A percentile compares a stretch with the other conserved stretches of the same genome.
phyloP scores from a whole-genome alignment of 1,140 invertebrate genomes.

The Halesus radiatus region DNA sequence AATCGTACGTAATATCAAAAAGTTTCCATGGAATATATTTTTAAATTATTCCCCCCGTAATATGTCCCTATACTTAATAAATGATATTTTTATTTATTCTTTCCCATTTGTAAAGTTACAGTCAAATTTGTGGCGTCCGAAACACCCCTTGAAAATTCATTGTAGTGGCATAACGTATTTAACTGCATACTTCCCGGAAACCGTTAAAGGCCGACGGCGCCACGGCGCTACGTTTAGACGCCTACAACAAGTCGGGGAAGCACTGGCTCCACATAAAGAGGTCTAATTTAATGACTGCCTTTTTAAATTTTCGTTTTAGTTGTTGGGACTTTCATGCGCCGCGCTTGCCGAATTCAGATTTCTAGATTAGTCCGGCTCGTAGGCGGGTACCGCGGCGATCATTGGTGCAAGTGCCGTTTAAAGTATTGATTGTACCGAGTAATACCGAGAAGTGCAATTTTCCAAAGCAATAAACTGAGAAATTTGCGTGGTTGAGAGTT shows the following conservation, averaged over 20 bases:
- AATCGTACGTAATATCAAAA: too few species aligned
- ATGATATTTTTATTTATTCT: too few species aligned
- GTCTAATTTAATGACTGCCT: too few species aligned
- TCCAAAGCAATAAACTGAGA: slow-evolving; percentile 24
- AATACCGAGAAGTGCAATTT: slow-evolving; percentile 16
- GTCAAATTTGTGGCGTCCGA: slow-evolving; percentile 17
- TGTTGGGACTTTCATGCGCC: background rate
- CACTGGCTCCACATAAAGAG: too few species aligned
- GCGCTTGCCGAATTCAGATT: background rate
- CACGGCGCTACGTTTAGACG: slow-evolving; percentile 6
- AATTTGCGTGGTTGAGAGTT: slow-evolving; percentile 9
- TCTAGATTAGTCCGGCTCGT: background rate
- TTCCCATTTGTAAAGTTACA: background rate
- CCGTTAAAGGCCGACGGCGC: slow-evolving; percentile 55
- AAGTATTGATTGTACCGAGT: slow-evolving; percentile 33
- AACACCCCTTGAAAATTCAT: slow-evolving; percentile 29
- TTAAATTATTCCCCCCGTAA: too few species aligned
- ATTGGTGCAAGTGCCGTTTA: slow-evolving; percentile 42
- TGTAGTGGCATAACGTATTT: slow-evolving; percentile 32
- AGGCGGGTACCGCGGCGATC: background rate
- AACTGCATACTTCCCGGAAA: slow-evolving; percentile 55
- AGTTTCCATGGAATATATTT: too few species aligned
- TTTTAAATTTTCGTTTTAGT: background rate
- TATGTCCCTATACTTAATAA: too few species aligned
- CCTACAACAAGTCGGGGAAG: too few species aligned